Base-by-base conservation (phyloP, 2,888 invertebrate species). In the Volucella inanis region DNA sequence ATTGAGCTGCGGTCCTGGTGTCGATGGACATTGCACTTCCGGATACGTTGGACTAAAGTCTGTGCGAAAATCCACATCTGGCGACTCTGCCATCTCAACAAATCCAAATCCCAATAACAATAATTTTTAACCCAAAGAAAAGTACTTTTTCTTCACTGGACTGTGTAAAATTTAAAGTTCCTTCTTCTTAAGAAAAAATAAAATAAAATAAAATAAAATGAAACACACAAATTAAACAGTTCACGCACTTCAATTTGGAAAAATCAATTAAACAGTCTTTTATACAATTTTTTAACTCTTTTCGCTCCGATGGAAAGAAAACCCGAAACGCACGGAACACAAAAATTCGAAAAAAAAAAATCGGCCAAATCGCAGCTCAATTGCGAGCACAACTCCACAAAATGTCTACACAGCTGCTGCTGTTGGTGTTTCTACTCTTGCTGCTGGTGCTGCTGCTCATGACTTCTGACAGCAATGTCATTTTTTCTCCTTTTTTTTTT, bases 361-460 rank as follows among this genome's bases (percentile, higher is more conserved):
- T 31, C 31, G 31, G 31, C 31, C 31, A 85, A 85, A 68, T 76
- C n/a, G 72, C 77, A 81, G 76, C 81, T 85, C 68, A 81, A 76
- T 85, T 76, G 77, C 72, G 70, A 68, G 81, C 67, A 84, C 75
- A 80, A 75, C 65, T 75, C 79, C 80, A 80, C 84, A 84, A 84
- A 84, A 84, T 84, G 80, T 84, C 84, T 84, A 84, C 84, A 84
- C 84, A 80, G 84, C 83, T 79, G 81, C 76, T 64, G 81, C 55
- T 49, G 70, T 41, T 62, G 38, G 49, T 57, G 38, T 50, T 61
- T 68, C 68, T 83, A 72, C 62, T 74, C 76, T 76, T 85, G 84
- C 45, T 67, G 57, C 38, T 57, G 65, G 18, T 67, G 59, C 38
- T 77, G 70, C 67, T 72, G 55, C 43, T 71, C 61, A 64, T 49